A percentile compares a stretch with the other conserved stretches of the same genome.
Conservation (phyloP, 2,797 vertebrate genomes). For the Semaprochilodus insignis region DNA sequence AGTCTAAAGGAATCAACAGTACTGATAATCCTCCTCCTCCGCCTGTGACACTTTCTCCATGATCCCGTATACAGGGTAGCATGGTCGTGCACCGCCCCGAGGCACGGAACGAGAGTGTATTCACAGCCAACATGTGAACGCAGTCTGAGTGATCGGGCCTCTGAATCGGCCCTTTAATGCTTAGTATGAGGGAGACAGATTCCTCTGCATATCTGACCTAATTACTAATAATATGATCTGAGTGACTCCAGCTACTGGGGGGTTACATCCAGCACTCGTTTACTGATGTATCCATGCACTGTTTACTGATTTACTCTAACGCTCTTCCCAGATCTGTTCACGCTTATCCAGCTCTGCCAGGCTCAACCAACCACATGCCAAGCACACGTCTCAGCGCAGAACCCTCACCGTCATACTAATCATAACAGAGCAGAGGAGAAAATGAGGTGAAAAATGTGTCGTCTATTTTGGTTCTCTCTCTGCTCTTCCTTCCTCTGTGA, state of each 20-base stretch:
- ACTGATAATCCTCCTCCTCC: too few species aligned
- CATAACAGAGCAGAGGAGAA: conserved; percentile 23
- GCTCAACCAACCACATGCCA: not conserved
- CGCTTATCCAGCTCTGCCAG: not conserved
- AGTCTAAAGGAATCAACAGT: too few species aligned
- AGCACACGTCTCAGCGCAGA: not conserved
- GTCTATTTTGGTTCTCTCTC: conserved; percentile 57
- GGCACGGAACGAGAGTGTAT: too few species aligned
- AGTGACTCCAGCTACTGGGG: not conserved
- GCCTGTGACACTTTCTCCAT: too few species aligned
- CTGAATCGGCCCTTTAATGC: not conserved
- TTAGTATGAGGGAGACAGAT: not conserved
- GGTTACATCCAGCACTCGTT: not conserved
- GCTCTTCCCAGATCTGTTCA: not conserved
- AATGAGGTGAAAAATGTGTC: conserved; percentile 49
- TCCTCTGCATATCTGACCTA: conserved; percentile 2
- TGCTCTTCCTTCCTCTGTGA: conserved; percentile 62
- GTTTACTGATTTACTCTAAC: not conserved
- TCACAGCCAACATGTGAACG: too few species aligned
- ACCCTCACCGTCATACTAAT: not conserved
- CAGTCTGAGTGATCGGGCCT: not conserved
- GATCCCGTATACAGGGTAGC: too few species aligned
- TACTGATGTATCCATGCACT: too few species aligned
- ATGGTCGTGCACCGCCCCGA: too few species aligned
- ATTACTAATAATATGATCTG: conserved; percentile 19